phyloP scores from a whole-genome alignment of 2,888 invertebrate genomes.

The Tachina grossa region DNA sequence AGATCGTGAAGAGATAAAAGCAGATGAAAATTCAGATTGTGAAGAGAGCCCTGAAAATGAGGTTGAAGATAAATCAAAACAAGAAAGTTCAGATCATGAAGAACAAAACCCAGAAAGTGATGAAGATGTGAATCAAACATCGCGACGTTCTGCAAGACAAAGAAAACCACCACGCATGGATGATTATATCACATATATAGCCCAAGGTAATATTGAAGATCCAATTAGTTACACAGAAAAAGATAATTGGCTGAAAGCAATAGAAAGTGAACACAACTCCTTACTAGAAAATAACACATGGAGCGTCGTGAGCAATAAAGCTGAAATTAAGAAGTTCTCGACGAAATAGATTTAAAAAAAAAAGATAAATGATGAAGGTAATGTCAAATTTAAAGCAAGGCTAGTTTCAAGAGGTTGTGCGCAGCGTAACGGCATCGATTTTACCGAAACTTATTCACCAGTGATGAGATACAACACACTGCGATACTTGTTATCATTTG shows the following conservation, averaged over 20 bases:
- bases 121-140: neutral
- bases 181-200: slow-evolving; percentile 15
- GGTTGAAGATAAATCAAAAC: too few species aligned
- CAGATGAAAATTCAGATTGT: too few species aligned
- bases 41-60: too few species aligned
- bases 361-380: slow-evolving; percentile 11
- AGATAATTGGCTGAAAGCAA: neutral
- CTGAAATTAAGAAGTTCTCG: too few species aligned
- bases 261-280: slow-evolving; percentile 2
- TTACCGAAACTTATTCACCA: slow-evolving; percentile 54
- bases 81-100: neutral
- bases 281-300: neutral
- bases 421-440: slow-evolving; percentile 72
- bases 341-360: too few species aligned
- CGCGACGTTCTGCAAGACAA: neutral
- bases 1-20: too few species aligned
- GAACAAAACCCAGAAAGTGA: neutral
- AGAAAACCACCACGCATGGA: slow-evolving; percentile 20
- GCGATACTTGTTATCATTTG: slow-evolving; percentile 18
- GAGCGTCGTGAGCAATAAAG: slow-evolving; percentile 17
- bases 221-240: neutral
- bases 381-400: slow-evolving; percentile 26
- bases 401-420: slow-evolving; percentile 73
- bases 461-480: slow-evolving; percentile 17
- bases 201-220: too few species aligned